Percentiles rank a stretch among this genome's conserved stretches.
These are phyloP conservation scores for Cataglyphis albicans DNA, from an alignment of 2,888 invertebrate species.

Conservation along the genomic window DNA sequence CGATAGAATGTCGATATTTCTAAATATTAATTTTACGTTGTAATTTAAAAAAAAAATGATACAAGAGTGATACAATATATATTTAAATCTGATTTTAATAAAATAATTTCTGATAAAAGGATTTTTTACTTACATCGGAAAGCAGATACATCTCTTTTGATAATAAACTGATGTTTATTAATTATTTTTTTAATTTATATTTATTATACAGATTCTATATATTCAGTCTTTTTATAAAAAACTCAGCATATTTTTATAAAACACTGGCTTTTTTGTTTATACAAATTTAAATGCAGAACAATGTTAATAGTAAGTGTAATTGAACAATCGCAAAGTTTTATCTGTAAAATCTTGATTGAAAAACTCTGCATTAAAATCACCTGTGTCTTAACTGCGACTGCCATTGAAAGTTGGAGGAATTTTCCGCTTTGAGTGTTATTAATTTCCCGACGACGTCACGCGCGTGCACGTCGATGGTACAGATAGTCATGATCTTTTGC, in stretches of 20 bases:
- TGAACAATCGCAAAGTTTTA: neutral
- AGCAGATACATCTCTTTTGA: neutral
- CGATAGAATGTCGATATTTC: neutral
- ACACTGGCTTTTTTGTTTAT: neutral
- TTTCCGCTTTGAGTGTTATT: slow-evolving; percentile 93
- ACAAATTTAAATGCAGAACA: neutral
- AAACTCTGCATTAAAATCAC: slow-evolving; percentile 73
- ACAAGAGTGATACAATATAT: neutral
- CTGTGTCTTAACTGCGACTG: slow-evolving; percentile 94
- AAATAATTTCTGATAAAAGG: neutral
- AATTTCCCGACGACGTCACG: slow-evolving; percentile 97
- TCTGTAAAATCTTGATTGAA: neutral
- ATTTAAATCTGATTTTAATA: neutral
- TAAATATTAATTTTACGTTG: neutral
- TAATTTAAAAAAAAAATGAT: neutral
- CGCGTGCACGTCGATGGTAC: slow-evolving; percentile 98
- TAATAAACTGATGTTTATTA: neutral
- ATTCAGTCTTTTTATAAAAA: neutral
- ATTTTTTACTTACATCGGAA: neutral
- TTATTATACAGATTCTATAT: neutral
- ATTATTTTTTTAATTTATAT: no score
- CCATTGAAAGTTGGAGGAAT: slow-evolving; percentile 94
- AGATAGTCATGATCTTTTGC: slow-evolving; percentile 98
- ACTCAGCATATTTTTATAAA: neutral
- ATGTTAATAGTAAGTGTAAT: neutral